Evolutionary conservation across 2,113 vertebrate species (phyloP).

Genomic region (Mellivora capensis): DNA sequence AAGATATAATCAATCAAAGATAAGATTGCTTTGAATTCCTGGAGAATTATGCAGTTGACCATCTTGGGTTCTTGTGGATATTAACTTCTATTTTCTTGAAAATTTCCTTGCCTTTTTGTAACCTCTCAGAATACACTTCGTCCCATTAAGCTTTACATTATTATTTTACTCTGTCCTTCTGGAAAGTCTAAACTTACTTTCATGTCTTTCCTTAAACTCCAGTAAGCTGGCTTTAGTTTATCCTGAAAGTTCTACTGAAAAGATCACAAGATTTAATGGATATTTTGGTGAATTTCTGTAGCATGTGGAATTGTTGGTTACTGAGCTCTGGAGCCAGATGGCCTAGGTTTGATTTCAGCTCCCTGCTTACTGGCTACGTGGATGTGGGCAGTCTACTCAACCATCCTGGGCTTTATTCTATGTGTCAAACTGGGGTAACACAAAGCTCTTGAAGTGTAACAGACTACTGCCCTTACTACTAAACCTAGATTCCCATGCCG

Average conservation of each 20-base stretch:
- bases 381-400: background rate
- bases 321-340: background rate
- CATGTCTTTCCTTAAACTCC: background rate
- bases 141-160: background rate
- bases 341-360: background rate
- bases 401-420: background rate
- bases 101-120: background rate
- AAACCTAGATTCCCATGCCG: background rate
- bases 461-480: background rate
- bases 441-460: background rate
- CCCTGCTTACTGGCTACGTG: background rate
- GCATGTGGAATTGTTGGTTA: background rate
- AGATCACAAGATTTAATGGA: background rate
- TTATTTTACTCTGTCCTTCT: background rate
- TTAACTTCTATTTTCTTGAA: background rate
- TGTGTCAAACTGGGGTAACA: background rate
- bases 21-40: background rate
- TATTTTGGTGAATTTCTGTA: background rate
- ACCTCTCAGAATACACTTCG: background rate
- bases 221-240: background rate
- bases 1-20: background rate
- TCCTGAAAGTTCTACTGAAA: background rate
- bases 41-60: background rate
- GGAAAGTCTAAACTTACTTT: background rate
- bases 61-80: background rate